Conservation (phyloP, 2,113 vertebrate species). For the Sorex araneus region DNA sequence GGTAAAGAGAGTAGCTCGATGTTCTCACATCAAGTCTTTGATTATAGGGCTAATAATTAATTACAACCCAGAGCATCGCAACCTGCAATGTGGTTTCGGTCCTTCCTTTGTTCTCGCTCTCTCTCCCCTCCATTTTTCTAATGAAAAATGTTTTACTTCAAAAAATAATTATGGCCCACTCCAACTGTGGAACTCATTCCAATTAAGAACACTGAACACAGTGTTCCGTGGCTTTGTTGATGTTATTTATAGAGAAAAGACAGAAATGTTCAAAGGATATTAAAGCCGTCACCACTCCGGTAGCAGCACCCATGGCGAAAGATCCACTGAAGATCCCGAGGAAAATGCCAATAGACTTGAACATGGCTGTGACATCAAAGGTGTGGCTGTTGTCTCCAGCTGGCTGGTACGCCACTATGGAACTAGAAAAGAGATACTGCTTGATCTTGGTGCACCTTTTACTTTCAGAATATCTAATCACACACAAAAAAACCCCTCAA, state of each 20-base stretch:
- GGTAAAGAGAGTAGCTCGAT: slow-evolving; percentile 57
- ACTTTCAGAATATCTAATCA: slow-evolving; percentile 4
- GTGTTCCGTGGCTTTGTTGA: not conserved
- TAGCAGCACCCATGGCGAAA: slow-evolving; percentile 97
- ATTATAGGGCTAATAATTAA: slow-evolving; percentile 38
- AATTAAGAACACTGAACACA: not conserved
- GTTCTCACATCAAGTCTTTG: slow-evolving; percentile 58
- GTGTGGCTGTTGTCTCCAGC: slow-evolving; percentile 97
- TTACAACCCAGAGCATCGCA: no score
- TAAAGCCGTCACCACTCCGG: slow-evolving; percentile 96
- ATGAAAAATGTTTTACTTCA: no score
- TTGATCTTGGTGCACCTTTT: slow-evolving; percentile 58
- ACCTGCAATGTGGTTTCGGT: no score
- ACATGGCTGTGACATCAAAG: slow-evolving; percentile 96
- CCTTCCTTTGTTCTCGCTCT: no score
- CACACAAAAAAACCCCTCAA: not conserved
- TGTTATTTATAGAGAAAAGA: slow-evolving; percentile 23
- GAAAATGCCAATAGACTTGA: slow-evolving; percentile 97
- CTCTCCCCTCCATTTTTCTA: no score
- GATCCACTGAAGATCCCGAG: slow-evolving; percentile 99
- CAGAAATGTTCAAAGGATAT: slow-evolving; percentile 94
- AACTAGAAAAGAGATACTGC: slow-evolving; percentile 88
- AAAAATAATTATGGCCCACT: slow-evolving; percentile 15
- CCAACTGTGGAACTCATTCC: not conserved
- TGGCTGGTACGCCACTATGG: slow-evolving; percentile 97